These are phyloP conservation scores for Macquaria ambigua DNA, from an alignment of 2,113 vertebrate species.

Conservation along the genomic window DNA sequence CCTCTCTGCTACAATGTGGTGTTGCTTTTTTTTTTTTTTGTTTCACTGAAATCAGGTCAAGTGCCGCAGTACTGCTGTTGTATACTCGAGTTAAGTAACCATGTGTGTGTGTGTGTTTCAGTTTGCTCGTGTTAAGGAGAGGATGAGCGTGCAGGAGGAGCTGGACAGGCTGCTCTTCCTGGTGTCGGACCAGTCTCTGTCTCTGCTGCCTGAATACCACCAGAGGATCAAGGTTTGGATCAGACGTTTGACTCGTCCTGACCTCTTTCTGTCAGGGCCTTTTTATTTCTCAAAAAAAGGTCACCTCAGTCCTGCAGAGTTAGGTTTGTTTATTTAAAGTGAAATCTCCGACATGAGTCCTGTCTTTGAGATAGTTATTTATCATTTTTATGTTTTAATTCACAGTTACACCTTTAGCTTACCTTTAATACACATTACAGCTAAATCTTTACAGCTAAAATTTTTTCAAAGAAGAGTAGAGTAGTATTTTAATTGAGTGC, in stretches of 20 bases:
- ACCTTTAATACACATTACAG: too few species aligned
- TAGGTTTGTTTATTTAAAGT: not conserved
- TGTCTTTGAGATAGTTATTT: not conserved
- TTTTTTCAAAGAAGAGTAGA: not conserved
- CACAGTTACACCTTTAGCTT: not conserved
- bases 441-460: too few species aligned
- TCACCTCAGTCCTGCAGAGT: not conserved
- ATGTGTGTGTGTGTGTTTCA: conserved; percentile 57
- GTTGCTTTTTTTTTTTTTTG: conserved; percentile 2
- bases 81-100: conserved; percentile 18
- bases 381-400: not conserved
- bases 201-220: conserved; percentile 91
- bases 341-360: not conserved
- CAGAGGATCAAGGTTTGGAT: conserved; percentile 90
- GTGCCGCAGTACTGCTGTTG: conserved; percentile 18
- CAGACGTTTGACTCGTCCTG: not conserved
- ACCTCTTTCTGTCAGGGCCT: not conserved
- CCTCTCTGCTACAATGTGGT: not conserved
- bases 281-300: not conserved
- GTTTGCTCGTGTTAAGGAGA: conserved; percentile 87
- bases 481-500: not conserved
- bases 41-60: conserved; percentile 46
- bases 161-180: conserved; percentile 89
- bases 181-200: conserved; percentile 89
- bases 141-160: conserved; percentile 88